These are phyloP conservation scores for Cyrtonyx montezumae DNA, from an alignment of 2,113 vertebrate species.

Conservation along the genomic window DNA sequence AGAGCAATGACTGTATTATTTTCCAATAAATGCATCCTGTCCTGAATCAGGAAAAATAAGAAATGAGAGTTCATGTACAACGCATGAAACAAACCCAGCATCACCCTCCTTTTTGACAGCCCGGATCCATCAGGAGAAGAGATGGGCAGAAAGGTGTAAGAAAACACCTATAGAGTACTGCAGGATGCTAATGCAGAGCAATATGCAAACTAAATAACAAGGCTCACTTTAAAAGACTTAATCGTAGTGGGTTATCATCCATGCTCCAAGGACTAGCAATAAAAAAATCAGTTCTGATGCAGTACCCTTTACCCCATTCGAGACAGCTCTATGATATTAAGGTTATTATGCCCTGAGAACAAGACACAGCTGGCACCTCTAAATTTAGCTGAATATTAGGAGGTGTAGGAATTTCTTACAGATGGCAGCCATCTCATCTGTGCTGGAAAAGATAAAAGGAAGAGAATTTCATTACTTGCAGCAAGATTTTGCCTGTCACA, in stretches of 20 bases:
- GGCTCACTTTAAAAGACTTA: neutral
- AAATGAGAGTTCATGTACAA: neutral
- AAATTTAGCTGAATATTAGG: conserved; percentile 26
- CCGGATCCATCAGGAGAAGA: neutral
- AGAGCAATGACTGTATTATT: neutral
- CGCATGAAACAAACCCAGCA: neutral
- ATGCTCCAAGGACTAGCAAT: neutral
- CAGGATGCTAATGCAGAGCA: neutral
- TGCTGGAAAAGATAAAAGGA: conserved; percentile 32
- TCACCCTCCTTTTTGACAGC: neutral
- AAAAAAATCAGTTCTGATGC: neutral
- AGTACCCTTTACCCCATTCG: neutral
- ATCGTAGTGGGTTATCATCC: neutral
- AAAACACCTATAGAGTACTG: neutral
- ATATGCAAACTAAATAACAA: neutral
- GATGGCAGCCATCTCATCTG: conserved; percentile 28
- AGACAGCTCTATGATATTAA: neutral
- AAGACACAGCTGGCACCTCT: conserved; percentile 27
- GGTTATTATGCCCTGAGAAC: conserved; percentile 25
- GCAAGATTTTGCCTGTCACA: neutral
- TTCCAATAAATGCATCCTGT: neutral
- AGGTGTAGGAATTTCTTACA: conserved; percentile 34
- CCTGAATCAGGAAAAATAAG: neutral
- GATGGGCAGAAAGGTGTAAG: neutral
- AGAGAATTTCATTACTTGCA: conserved; percentile 41